Evolutionary conservation across 2,113 vertebrate species (phyloP), one percentile per base, ranked within the genome.

Genomic region (Oreochromis tanganicae): DNA sequence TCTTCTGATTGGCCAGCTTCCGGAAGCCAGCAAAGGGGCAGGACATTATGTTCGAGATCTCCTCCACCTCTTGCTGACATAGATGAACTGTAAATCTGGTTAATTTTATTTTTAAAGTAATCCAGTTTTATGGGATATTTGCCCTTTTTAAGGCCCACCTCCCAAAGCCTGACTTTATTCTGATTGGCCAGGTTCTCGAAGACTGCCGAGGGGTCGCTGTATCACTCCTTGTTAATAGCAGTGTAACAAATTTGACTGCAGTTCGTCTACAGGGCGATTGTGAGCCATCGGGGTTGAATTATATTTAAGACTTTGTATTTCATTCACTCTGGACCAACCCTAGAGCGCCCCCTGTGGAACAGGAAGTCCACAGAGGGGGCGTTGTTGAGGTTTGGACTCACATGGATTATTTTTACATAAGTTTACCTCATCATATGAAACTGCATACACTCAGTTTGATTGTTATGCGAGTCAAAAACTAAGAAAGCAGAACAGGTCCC

Each of bases 261-360:
- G 61, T 34, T 36, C 10, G 0, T 66, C 32, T 36, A 10, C 61
- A 66, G 32, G 6, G 32, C 17, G 36, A 66, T 1, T n/a, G 10
- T 66, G 61, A 66, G 32, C 34, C 34, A 38, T 66, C 6, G 0
- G 34, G 59, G 61, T 1, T 66, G 61, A 0, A n/a, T 66, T 36
- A 66, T 21, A 66, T 21, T 21, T 7, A 38, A n/a, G 2, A 66
- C 34, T 66, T 21, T 66, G 17, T 8, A 16, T 63, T 63, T 34
- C 27, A n/a, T 7, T 0, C 9, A 38, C 17, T 71, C 21, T 46
- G 38, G 38, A 43, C 21, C 38, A 16, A 27, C 38, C 21, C n/a
- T 0, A 73, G 41, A 1, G 41, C 41, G 21, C 8, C 21, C 21
- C 21, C 68, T 46, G 38, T 73, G 68, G 38, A 10, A 1, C 1